Evolutionary conservation across 2,113 vertebrate genomes (phyloP), one percentile per base, ranked within the genome.

Genomic region (Tyto alba): DNA sequence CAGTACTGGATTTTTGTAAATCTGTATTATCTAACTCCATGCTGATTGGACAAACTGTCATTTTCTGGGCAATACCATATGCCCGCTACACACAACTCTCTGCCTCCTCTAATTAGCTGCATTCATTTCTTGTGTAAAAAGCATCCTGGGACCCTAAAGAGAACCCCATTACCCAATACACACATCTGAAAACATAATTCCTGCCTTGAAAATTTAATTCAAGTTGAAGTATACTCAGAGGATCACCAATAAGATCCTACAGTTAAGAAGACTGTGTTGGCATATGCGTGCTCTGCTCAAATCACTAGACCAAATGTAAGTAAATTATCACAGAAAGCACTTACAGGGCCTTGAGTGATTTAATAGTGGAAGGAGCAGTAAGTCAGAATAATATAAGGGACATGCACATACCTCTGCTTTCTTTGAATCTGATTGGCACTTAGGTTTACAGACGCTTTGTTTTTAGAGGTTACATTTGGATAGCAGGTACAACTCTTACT

Each of bases 231-330:
- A 29, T 32, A 41, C 26, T 64, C 79, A 81, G 55, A 77, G 32
- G 14, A 53, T 62, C 41, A 52, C 64, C 48, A 55, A 6, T 40
- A 85, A 48, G 19, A 47, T 80, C n/a, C 38, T 63, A 6, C 60
- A 41, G 29, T 29, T 71, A 57, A 62, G 29, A n/a, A 80, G 21
- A 36, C 8, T 26, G 19, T 4, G 5, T 19, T 55, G 82, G 60
- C 40, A 53, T 9, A 47, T 25, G 27, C 0, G 0, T 47, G 22
- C n/a, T 91, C 41, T 0, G 0, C 34, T 86, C n/a, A 20, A 30
- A 57, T 40, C 25, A 3, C 29, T 40, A 45, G 59, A 52, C 15
- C 25, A 78, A 30, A 22, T 16, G 10, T 32, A 79, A 55, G n/a
- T 32, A 55, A 92, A 80, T 90, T 66, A 76, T 38, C 68, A 69